Percentiles rank a stretch among this genome's conserved stretches.
phyloP scores from a whole-genome alignment of 2,888 invertebrate species.

The Cyaniris semiargus region DNA sequence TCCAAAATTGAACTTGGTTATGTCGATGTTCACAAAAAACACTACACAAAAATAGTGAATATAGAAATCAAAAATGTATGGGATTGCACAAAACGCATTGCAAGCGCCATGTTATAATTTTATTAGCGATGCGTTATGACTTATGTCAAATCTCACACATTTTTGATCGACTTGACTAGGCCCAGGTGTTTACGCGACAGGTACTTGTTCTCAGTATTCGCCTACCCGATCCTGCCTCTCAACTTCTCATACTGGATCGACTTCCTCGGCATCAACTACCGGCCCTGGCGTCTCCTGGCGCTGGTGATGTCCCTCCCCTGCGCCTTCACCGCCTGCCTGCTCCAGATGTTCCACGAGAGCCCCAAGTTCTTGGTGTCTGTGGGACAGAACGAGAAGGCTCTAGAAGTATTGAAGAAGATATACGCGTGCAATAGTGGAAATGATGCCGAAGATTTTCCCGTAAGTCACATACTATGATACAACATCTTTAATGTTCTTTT shows the following conservation, averaged over 20 bases:
- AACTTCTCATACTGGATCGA: slow-evolving; percentile 65
- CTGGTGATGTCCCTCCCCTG: slow-evolving; percentile 84
- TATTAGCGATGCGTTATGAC: too few species aligned
- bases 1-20: too few species aligned
- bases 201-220: slow-evolving; percentile 75
- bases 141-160: too few species aligned
- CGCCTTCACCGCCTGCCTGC: slow-evolving; percentile 80
- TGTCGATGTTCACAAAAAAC: too few species aligned
- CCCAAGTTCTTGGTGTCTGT: slow-evolving; percentile 87
- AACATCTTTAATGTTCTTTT: too few species aligned
- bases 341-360: slow-evolving; percentile 85
- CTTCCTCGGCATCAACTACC: slow-evolving; percentile 78
- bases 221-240: slow-evolving; percentile 85
- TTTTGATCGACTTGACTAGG: too few species aligned
- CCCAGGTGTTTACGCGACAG: too few species aligned
- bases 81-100: too few species aligned
- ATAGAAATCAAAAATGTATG: too few species aligned
- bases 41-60: too few species aligned
- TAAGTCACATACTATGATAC: too few species aligned
- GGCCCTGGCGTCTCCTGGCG: slow-evolving; percentile 89
- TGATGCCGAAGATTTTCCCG: slow-evolving; percentile 60
- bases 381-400: slow-evolving; percentile 80
- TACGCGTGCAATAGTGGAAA: slow-evolving; percentile 66
- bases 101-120: too few species aligned
- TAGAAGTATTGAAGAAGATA: slow-evolving; percentile 67